phyloP scores from a whole-genome alignment of 2,113 vertebrate species.

The Elachura formosa region DNA sequence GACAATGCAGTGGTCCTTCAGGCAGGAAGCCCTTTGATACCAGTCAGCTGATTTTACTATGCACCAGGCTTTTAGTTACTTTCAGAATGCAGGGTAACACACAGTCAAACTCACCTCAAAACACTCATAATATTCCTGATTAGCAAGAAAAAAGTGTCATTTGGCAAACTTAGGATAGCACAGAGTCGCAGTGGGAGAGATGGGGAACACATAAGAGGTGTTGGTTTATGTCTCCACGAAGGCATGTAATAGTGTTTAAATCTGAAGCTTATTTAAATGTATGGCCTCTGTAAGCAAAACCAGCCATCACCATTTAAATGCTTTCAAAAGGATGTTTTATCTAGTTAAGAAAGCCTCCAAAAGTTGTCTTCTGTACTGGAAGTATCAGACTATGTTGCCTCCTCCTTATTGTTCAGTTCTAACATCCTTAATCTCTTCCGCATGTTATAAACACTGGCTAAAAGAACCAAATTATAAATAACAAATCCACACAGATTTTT shows the following conservation, averaged over 20 bases:
- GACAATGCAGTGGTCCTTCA: not conserved
- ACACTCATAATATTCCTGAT: not conserved
- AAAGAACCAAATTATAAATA: not conserved
- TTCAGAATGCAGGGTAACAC: not conserved
- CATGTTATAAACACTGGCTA: not conserved
- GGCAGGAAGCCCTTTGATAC: not conserved
- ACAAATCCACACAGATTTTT: not conserved
- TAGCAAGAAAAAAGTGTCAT: not conserved
- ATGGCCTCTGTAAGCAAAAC: not conserved
- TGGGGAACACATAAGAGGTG: rapidly evolving
- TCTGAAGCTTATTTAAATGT: not conserved
- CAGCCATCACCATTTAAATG: not conserved
- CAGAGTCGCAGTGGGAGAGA: not conserved
- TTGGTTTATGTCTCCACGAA: not conserved
- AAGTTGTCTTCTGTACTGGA: not conserved
- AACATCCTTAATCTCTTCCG: not conserved
- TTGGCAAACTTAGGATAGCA: not conserved
- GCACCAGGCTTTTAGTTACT: not conserved
- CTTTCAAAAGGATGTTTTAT: not conserved
- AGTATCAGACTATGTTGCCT: not conserved
- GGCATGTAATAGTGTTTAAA: not conserved
- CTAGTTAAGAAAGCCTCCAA: not conserved
- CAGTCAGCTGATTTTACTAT: not conserved
- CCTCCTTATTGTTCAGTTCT: not conserved
- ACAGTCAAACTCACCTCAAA: not conserved